Evolutionary conservation across 2,888 invertebrate species (phyloP), one percentile per base, ranked within the genome.

Genomic region (Acleris holmiana): DNA sequence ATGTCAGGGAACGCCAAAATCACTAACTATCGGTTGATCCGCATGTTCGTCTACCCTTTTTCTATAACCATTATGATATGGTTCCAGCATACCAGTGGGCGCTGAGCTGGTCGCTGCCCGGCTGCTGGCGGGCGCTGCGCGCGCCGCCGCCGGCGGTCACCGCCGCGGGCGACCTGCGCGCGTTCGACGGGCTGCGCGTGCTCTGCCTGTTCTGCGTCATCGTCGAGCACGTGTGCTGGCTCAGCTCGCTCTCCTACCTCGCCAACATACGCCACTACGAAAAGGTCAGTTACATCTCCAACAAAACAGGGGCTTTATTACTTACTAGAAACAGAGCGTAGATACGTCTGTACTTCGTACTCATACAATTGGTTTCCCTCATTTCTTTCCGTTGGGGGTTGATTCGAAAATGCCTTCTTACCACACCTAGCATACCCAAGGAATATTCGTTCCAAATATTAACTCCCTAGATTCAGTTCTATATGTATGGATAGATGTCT

Each of bases 161-260:
- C 6, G 58, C 74, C 1, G 79, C 75, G 70, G 77, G 78, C 4
- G 86, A 88, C 77, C 83, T 91, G 66, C 78, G 83, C 61, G 71
- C 77, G 59, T 84, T 91, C 74, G 91, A 91, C 77, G 91, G 91
- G 1, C 80, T 89, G 69, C 84, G 90, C 40, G 89, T 91, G 67
- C 71, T 90, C 69, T 86, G 85, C 78, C 87, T 91, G 89, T 76
- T 88, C 72, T 86, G 85, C 71, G 86, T 91, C 78, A 86, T 91
- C 77, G 76, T 91, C 23, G 91, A 91, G 71, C 91, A 91, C 79
- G 89, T 91, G 18, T 84, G 85, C 77, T 91, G 89, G 89, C 83
- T 91, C 74, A 83, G 82, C 74, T 83, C 86, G 68, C 84, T 85
- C 69, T 70, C 86, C 13, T 91, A 88, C 69, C 73, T 88, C 61